Base-by-base conservation (phyloP, 2,113 vertebrate genomes). In the Ictidomys tridecemlineatus region DNA sequence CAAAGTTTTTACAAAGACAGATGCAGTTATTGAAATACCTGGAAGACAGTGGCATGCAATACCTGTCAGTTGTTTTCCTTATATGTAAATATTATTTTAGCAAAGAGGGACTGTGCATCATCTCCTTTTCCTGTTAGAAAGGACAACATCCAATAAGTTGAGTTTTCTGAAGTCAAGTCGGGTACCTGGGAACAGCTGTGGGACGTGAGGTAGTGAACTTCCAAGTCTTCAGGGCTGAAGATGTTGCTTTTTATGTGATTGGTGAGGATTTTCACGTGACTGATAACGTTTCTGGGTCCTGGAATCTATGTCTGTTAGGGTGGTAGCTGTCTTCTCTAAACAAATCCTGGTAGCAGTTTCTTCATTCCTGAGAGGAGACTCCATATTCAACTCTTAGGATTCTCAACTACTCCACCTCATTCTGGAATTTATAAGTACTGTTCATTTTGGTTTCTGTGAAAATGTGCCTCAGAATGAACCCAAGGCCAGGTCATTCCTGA, bases 71-170 rank as follows among this genome's bases (percentile, higher is more conserved):
- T 92, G 18, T 20, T 65, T 12, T 72, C 32, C 26, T 89, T 79
- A 34, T 73, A 58, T 73, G 11, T 91, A 93, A 96, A 93, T 76
- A 67, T 18, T 51, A 28, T 83, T 11, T 65, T 95, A 58, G 65
- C 58, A 73, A 77, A 80, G 70, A 96, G 39, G 93, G 8, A 7
- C 37, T 67, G 4, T 87, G 17, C 14, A 39, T 85, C 63, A 56
- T 93, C 39, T 94, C 69, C 39, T 70, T 10, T 70, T 73, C 63
- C 63, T 32, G 13, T 48, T 85, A 65, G 7, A 92, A 89, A 93
- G 61, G 0, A 10, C 45, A 82, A 42, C 79, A 14, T 86, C 12
- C 18, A 58, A 0, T 70, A 83, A 28, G 18, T 73, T 11, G 69
- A 58, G 3, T 37, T 92, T 78, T 69, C 69, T 85, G 26, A 91